Evolutionary conservation across 2,888 invertebrate species (phyloP).

Genomic region (Kryphioiulus occultus): DNA sequence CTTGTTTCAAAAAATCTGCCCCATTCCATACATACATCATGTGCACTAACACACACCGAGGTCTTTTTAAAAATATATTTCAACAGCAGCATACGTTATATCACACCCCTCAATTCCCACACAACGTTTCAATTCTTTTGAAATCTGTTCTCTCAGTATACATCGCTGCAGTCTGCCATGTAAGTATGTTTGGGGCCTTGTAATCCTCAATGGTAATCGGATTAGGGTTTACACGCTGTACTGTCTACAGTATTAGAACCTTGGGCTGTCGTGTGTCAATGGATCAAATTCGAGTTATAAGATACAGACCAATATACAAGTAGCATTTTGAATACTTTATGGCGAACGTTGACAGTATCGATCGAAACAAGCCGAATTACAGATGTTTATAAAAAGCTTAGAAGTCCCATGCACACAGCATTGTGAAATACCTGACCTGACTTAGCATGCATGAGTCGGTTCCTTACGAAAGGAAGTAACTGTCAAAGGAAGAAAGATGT

Average conservation of each 20-base stretch:
- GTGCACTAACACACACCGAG: background rate
- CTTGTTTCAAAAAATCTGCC: too few relatives aligned
- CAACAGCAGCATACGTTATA: background rate
- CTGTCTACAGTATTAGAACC: background rate
- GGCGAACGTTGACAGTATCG: too few relatives aligned
- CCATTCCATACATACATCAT: too few relatives aligned
- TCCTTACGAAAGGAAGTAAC: too few relatives aligned
- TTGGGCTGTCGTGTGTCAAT: background rate
- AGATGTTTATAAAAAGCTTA: too few relatives aligned
- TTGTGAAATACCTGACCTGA: too few relatives aligned
- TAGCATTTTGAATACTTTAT: too few relatives aligned
- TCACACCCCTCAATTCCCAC: conserved; percentile 23
- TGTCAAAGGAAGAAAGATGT: background rate
- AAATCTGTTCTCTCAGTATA: background rate
- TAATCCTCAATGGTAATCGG: background rate
- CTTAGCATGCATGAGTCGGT: too few relatives aligned
- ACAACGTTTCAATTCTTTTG: background rate
- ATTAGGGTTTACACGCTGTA: background rate
- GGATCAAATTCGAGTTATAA: background rate
- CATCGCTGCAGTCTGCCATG: background rate
- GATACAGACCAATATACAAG: too few relatives aligned
- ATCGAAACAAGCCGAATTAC: too few relatives aligned
- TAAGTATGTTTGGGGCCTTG: background rate
- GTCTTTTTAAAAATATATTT: background rate
- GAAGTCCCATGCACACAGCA: too few relatives aligned